Evolutionary conservation across 2,797 vertebrate species (phyloP).

Genomic region (Gymnothorax reevesii): DNA sequence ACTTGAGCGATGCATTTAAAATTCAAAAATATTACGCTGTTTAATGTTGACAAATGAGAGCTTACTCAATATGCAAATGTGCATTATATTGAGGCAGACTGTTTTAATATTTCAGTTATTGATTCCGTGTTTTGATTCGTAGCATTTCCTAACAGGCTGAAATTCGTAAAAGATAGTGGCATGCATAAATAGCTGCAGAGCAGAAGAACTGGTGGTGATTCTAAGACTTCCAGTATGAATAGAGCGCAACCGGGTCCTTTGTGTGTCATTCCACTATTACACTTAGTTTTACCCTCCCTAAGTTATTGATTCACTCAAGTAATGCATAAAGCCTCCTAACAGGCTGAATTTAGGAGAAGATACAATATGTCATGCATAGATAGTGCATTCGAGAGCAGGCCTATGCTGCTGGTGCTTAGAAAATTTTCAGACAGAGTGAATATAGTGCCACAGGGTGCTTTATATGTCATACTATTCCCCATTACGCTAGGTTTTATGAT

Average conservation of each 20-base stretch:
- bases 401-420: not conserved
- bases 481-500: conserved; percentile 3
- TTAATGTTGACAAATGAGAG: not conserved
- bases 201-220: not conserved
- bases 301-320: not conserved
- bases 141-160: not conserved
- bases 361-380: not conserved
- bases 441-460: not conserved
- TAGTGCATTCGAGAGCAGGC: not conserved
- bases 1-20: not conserved
- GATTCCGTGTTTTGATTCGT: not conserved
- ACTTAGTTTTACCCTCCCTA: not conserved
- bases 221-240: not conserved
- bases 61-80: not conserved
- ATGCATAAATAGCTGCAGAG: not conserved
- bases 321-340: not conserved
- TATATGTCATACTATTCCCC: not conserved
- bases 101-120: not conserved
- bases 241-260: not conserved
- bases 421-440: not conserved
- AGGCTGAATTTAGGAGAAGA: not conserved
- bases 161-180: not conserved
- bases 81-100: not conserved
- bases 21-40: not conserved
- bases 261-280: not conserved